These are phyloP conservation scores for Seira ritae DNA, from an alignment of 2,888 invertebrate species.

Conservation along the genomic window DNA sequence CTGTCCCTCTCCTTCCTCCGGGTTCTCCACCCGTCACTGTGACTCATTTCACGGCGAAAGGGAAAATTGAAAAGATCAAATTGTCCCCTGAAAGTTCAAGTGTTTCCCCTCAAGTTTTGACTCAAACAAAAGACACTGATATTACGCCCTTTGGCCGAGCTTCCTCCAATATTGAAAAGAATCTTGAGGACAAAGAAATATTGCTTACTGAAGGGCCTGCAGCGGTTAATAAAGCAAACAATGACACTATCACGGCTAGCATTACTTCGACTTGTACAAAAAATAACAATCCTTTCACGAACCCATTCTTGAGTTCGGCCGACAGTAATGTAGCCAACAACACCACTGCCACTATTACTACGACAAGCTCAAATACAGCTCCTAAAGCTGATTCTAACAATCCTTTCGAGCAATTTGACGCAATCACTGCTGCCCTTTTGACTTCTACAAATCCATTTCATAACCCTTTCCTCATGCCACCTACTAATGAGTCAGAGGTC, in stretches of 20 bases:
- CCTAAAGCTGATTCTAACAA: conserved; percentile 51
- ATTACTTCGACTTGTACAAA: not conserved
- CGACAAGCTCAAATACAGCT: conserved; percentile 26
- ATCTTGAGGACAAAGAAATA: conserved; percentile 60
- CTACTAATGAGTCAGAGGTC: conserved; percentile 59
- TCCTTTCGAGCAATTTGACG: conserved; percentile 66
- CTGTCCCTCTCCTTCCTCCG: conserved; percentile 66
- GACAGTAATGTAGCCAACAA: not conserved
- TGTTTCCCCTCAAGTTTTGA: conserved; percentile 32
- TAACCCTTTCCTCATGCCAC: conserved; percentile 71
- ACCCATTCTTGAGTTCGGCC: conserved; percentile 45
- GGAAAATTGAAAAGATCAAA: conserved; percentile 77
- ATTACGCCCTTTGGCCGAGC: not conserved
- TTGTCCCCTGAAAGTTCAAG: conserved; percentile 69
- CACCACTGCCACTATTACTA: not conserved
- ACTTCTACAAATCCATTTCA: conserved; percentile 72
- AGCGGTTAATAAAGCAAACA: not conserved
- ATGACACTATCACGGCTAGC: conserved; percentile 19
- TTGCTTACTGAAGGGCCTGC: conserved; percentile 62
- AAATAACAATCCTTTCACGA: conserved; percentile 43
- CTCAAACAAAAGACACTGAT: conserved; percentile 4
- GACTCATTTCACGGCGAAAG: conserved; percentile 79
- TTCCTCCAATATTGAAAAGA: conserved; percentile 19
- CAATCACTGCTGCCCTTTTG: conserved; percentile 69
- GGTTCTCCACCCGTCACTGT: conserved; percentile 79